Evolutionary conservation across 2,797 vertebrate species (phyloP).

Genomic region (Lagothrix lagotricha): DNA sequence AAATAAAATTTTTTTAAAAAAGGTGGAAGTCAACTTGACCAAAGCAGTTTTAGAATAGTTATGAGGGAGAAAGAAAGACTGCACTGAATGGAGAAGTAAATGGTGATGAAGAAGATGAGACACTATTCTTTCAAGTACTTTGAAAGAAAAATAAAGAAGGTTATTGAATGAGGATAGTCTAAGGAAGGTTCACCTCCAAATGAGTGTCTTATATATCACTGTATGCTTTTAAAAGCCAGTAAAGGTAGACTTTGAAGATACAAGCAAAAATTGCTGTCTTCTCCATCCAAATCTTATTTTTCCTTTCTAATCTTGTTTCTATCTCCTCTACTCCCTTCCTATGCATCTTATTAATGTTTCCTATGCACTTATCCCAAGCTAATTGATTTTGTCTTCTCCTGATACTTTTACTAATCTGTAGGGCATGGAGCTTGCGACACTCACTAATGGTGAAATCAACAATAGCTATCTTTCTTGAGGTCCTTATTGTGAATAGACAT

Average conservation of each 20-base stretch:
- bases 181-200: not conserved
- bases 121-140: not conserved
- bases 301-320: not conserved
- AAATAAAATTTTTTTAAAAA: not conserved
- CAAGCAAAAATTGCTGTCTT: not conserved
- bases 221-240: not conserved
- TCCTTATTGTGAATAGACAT: not conserved
- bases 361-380: not conserved
- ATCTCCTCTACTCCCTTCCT: not conserved
- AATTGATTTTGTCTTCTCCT: not conserved
- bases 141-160: not conserved
- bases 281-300: not conserved
- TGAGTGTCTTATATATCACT: not conserved
- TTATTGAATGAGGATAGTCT: not conserved
- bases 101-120: not conserved
- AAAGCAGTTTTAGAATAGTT: not conserved
- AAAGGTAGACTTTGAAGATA: not conserved
- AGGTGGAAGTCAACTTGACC: not conserved
- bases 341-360: not conserved
- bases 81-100: not conserved
- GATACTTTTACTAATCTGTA: not conserved
- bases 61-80: not conserved
- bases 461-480: not conserved
- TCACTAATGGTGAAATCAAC: not conserved
- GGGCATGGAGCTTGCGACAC: not conserved